Conservation (phyloP, 2,888 invertebrate species). For the Drosophila paramelanica region DNA sequence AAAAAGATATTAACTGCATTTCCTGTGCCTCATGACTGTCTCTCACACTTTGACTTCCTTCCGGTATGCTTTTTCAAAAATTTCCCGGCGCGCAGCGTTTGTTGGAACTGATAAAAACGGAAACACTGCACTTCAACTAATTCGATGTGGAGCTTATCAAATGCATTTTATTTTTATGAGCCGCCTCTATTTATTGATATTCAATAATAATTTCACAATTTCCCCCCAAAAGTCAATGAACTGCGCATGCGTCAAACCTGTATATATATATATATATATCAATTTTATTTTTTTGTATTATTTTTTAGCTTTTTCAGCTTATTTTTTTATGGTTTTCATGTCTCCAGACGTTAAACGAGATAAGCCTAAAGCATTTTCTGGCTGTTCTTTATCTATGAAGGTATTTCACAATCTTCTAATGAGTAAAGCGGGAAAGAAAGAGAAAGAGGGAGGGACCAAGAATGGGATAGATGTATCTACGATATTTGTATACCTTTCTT, state of each 20-base stretch:
- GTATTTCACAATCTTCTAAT: slow-evolving; percentile 52
- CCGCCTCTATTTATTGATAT: slow-evolving; percentile 43
- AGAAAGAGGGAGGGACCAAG: slow-evolving; percentile 7
- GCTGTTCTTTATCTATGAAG: slow-evolving; percentile 56
- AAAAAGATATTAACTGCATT: slow-evolving; percentile 78
- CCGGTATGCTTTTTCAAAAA: slow-evolving; percentile 64
- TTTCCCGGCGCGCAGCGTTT: slow-evolving; percentile 26
- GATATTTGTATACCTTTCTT: slow-evolving; percentile 43
- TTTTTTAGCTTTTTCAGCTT: slow-evolving; percentile 16
- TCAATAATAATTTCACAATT: slow-evolving; percentile 50
- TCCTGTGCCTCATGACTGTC: slow-evolving; percentile 65
- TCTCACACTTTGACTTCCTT: slow-evolving; percentile 74
- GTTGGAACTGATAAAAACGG: slow-evolving; percentile 61
- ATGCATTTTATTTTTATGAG: slow-evolving; percentile 66
- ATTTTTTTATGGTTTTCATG: slow-evolving; percentile 35
- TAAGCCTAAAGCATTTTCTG: slow-evolving; percentile 58
- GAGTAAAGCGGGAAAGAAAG: not conserved
- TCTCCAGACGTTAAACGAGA: slow-evolving; percentile 55
- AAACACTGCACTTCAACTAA: slow-evolving; percentile 59
- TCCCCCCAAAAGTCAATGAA: slow-evolving; percentile 59
- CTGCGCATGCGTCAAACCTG: slow-evolving; percentile 62
- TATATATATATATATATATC: slow-evolving; percentile 5
- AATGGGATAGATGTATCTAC: slow-evolving; percentile 15
- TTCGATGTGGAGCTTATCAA: slow-evolving; percentile 70
- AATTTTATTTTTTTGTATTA: slow-evolving; percentile 13